Evolutionary conservation across 2,113 vertebrate species (phyloP), one percentile per base, ranked within the genome.

Genomic region (Triplophysa tibetana): DNA sequence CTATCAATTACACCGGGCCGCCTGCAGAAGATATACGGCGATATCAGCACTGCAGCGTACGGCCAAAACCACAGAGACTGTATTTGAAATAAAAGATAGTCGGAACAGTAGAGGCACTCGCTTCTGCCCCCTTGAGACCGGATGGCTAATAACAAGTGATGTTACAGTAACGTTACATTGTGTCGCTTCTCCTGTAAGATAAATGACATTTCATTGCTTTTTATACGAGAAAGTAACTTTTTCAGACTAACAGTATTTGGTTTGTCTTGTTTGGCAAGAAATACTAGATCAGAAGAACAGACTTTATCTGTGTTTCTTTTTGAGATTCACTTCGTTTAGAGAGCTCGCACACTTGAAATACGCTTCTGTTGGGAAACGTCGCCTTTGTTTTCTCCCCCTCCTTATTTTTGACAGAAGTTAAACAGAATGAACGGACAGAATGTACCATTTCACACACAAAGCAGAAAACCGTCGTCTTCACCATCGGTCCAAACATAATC

Each of bases 21-120:
- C 60, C 26, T 23, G 38, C 48, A 13, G n/a, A 80, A 73, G 52
- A 73, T 56, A 41, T 65, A 66, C 29, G 19, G 48, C 17, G 65
- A 41, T 56, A 19, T 19, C 67, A 14, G 19, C 61, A 5, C 60
- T 73, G 70, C 60, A 56, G n/a, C n/a, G 64, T 1, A 63, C 8
- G 56, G 56, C 56, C 70, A 61, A 56, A 56, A 60, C n/a, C 70
- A 64, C 21, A 70, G 56, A 64, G 77, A 19, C 2, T 11, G 52
- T 14, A 11, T 70, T 63, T 38, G 21, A 72, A 68, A 63, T 79
- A 70, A 58, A 38, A 60, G 16, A 10, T 61, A 21, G 24, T 38
- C 17, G 1, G 70, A 72, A 56, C 11, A 38, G 24, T 58, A 14
- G 21, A 19, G 19, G 16, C 52, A 58, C 69, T 58, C 69, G 21